Evolutionary conservation across 2,113 vertebrate species (phyloP).

Genomic region (Ovis canadensis): DNA sequence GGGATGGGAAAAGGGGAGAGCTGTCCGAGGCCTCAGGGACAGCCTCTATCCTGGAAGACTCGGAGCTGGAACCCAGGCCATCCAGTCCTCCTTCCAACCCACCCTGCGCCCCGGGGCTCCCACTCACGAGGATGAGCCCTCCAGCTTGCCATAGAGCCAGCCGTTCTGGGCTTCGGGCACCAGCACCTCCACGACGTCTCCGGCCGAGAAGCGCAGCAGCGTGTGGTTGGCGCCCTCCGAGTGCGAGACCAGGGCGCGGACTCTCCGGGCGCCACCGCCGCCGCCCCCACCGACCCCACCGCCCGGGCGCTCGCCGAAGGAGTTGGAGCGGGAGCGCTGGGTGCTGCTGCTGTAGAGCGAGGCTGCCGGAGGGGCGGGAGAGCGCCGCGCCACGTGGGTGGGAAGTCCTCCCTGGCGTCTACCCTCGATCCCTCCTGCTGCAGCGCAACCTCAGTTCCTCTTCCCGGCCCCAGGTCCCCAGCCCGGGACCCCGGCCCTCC

Average conservation of each 20-base stretch:
- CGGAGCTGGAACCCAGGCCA: neutral
- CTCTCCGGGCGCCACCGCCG: slow-evolving; percentile 60
- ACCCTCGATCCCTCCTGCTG: neutral
- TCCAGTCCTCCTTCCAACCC: neutral
- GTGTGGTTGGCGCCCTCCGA: slow-evolving; percentile 80
- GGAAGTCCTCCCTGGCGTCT: neutral
- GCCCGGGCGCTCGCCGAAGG: slow-evolving; percentile 85
- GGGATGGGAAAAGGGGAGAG: neutral
- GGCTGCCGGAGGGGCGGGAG: slow-evolving; percentile 63
- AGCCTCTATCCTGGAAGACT: neutral
- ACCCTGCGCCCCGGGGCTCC: neutral
- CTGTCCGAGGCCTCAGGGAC: neutral
- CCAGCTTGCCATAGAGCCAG: slow-evolving; percentile 90
- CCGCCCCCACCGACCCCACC: slow-evolving; percentile 52
- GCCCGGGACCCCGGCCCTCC: neutral
- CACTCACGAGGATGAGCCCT: slow-evolving; percentile 84
- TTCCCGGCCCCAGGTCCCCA: neutral
- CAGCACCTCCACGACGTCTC: slow-evolving; percentile 84
- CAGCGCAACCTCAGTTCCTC: neutral
- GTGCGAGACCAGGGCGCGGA: slow-evolving; percentile 90
- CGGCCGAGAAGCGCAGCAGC: slow-evolving; percentile 85
- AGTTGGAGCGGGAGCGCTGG: slow-evolving; percentile 84
- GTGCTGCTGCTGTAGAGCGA: slow-evolving; percentile 61
- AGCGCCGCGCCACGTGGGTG: neutral
- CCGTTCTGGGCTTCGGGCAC: slow-evolving; percentile 87